Evolutionary conservation across 92 coral and sea anemone species (phyloP), one percentile per base, ranked within the genome.

Genomic region (Porites lobata): DNA sequence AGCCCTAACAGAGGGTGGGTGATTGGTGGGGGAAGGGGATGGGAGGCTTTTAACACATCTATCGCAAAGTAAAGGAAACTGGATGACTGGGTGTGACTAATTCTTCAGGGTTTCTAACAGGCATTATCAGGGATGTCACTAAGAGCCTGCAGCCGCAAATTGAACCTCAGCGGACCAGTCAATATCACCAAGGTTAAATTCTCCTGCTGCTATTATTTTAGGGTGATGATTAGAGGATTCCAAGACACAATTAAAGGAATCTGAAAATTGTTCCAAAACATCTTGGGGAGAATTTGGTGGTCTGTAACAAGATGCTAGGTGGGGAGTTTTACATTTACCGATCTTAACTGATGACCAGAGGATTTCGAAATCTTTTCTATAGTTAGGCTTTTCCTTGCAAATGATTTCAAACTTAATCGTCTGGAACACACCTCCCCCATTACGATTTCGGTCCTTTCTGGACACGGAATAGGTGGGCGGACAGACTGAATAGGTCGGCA

Each of bases 101-200:
- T 38, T 38, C 47, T 38, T 38, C 47, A 38, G 47, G 6, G 47
- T 38, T 38, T 38, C 47, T 38, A 38, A 38, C 6, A 38, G 47
- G 47, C 47, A 38, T 38, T 38, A 38, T 38, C 47, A 38, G 47
- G 47, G 47, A 38, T 38, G 47, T 38, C 47, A 38, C 47, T 29
- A 29, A 29, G 32, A 29, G 32, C 32, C 32, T 29, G 32, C 32
- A 29, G 32, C 32, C 32, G 77, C 72, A 68, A 50, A 13, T 68
- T 88, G 88, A 15, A 83, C 80, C 69, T 90, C 87, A 9, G 74
- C 50, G 15, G 75, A 63, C 86, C 91, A 87, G 58, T 91, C 71
- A 52, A 91, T 87, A 75, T 79, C 91, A 2, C 91, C 86, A 51
- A 91, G 85, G 67, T 91, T 87, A 32, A 87, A 91, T 63, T 91